Evolutionary conservation across 2,797 vertebrate genomes (phyloP), one percentile per base, ranked within the genome.

Genomic region (Sandelia bainsii): DNA sequence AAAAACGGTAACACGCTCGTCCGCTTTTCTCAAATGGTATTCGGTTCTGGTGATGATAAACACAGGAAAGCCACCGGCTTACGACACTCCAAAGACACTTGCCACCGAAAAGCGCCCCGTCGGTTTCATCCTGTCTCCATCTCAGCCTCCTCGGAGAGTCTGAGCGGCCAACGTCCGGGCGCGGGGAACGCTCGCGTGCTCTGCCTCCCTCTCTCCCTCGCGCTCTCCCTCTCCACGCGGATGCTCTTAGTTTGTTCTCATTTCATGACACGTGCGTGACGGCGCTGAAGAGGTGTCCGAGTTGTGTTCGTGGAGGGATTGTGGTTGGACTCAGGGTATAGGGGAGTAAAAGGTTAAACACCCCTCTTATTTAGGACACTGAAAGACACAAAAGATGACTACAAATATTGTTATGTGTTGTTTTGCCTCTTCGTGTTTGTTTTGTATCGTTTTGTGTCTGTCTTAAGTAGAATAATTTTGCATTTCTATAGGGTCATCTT

Each of bases 101-200:
- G 84, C 68, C 72, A 48, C 63, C 57, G 45, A 64, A 73, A 66
- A 77, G 78, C 62, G 72, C 22, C 70, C 65, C 25, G 62, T 57
- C 74, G 62, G 54, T 76, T 70, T 83, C 90, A 91, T 91, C 82
- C 69, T 79, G 88, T 71, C 72, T 90, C 84, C 88, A 88, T 90
- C 81, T 61, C 83, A 77, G 85, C 87, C 75, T 89, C 87, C 75
- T 74, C n/a, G 45, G 84, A 91, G 87, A 80, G 88, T 86, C 81
- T 90, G 87, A 81, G 75, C 63, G 50, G 48, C 67, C 68, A 46
- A 44, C 69, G 77, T 77, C 75, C 37, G 58, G 50, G 59, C 62
- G 63, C 75, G 50, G 54, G 81, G 75, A 75, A 80, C 69, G 69
- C 87, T 67, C 45, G 3, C 74, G 8, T 73, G 17, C 78, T 54